Conservation (phyloP, 1,140 invertebrate species). For the Bombus huntii region DNA sequence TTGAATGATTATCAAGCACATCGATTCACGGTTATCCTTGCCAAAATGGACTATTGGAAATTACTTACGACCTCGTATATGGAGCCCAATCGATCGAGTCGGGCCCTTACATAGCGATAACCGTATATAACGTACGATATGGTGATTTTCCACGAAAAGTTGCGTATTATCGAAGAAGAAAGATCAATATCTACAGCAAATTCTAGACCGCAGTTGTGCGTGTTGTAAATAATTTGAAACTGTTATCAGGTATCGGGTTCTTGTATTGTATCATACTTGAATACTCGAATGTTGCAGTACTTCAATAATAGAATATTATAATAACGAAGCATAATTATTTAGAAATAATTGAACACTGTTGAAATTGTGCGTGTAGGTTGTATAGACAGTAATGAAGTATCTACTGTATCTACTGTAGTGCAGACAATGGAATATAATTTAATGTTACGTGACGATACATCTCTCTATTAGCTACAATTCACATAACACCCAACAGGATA, state of each 20-base stretch:
- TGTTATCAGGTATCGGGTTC: neutral
- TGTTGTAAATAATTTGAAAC: neutral
- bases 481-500: too few relatives aligned
- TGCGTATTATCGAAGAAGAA: neutral
- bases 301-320: too few relatives aligned
- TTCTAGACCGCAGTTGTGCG: neutral
- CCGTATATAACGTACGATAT: neutral
- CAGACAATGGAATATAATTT: too few relatives aligned
- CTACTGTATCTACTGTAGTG: too few relatives aligned
- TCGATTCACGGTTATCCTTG: slow-evolving; percentile 13
- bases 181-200: neutral
- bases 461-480: too few relatives aligned
- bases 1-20: slow-evolving; percentile 25
- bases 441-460: too few relatives aligned
- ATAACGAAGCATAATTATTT: too few relatives aligned
- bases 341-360: too few relatives aligned
- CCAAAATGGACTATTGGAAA: slow-evolving; percentile 45
- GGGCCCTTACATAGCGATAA: neutral
- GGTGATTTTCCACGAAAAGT: neutral
- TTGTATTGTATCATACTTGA: neutral
- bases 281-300: neutral
- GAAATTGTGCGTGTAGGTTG: too few relatives aligned
- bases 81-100: slow-evolving; percentile 18
- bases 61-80: slow-evolving; percentile 19
- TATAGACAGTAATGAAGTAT: too few relatives aligned